phyloP scores from a whole-genome alignment of 2,113 vertebrate species.

The Strix uralensis region DNA sequence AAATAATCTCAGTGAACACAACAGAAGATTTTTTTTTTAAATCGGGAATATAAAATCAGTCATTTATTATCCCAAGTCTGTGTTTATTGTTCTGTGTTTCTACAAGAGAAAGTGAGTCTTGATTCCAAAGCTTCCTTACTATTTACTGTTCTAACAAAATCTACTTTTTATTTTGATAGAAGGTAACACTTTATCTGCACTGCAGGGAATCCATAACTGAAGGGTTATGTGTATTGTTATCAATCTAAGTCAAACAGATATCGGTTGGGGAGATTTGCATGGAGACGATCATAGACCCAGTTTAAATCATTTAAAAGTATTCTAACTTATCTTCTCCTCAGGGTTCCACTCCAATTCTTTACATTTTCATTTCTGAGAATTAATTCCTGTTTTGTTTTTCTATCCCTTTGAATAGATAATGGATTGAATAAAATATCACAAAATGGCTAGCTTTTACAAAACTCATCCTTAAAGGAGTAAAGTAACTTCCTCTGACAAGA shows the following conservation, averaged over 20 bases:
- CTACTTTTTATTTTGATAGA: neutral
- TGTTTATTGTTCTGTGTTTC: neutral
- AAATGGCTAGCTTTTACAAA: neutral
- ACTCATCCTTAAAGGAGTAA: neutral
- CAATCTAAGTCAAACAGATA: neutral
- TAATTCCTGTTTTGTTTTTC: neutral
- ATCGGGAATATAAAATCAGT: neutral
- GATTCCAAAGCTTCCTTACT: neutral
- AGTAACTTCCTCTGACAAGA: neutral
- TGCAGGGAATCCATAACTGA: neutral
- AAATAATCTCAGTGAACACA: neutral
- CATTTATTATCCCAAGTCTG: neutral
- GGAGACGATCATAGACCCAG: neutral
- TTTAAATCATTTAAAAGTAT: neutral
- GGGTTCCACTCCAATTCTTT: neutral
- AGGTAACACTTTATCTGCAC: neutral
- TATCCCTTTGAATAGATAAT: neutral
- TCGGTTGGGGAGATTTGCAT: neutral
- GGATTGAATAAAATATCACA: neutral
- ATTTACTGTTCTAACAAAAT: neutral
- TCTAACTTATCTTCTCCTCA: neutral
- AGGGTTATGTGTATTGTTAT: neutral
- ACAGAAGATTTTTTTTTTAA: neutral
- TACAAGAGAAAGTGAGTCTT: neutral
- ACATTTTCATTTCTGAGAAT: neutral